A percentile compares a stretch with the other conserved stretches of the same genome.
Evolutionary conservation across 2,797 vertebrate genomes (phyloP).

Genomic region (Miichthys miiuy): DNA sequence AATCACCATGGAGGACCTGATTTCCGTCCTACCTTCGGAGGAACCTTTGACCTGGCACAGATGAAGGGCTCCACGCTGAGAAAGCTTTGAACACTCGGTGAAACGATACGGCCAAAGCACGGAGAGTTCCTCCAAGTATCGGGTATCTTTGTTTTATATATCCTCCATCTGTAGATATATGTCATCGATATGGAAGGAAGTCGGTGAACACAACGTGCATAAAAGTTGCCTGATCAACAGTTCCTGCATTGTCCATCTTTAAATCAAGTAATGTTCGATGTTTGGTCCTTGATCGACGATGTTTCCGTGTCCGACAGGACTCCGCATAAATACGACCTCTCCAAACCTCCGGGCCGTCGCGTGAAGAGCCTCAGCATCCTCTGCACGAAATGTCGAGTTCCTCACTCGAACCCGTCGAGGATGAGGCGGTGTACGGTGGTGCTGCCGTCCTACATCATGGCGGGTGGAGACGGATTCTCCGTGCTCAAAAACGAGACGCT

Average conservation of each 20-base stretch:
- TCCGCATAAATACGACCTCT: conserved; percentile 89
- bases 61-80: conserved; percentile 90
- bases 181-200: too few relatives aligned
- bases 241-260: too few relatives aligned
- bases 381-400: conserved; percentile 90
- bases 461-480: conserved; percentile 89
- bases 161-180: not conserved
- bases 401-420: conserved; percentile 83
- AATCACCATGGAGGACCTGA: conserved; percentile 92
- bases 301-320: conserved; percentile 78
- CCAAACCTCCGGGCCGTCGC: conserved; percentile 78
- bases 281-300: not conserved
- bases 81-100: conserved; percentile 92
- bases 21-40: conserved; percentile 91
- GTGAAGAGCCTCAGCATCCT: conserved; percentile 85
- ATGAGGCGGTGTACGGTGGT: conserved; percentile 85
- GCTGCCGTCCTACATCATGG: conserved; percentile 87
- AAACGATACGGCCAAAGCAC: conserved; percentile 82
- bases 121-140: conserved; percentile 96
- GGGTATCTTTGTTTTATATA: conserved; percentile 76
- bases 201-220: too few relatives aligned
- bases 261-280: too few relatives aligned
- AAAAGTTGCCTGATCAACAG: too few relatives aligned
- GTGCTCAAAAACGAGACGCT: conserved; percentile 87
- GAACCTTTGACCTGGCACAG: conserved; percentile 90